Evolutionary conservation across 2,888 invertebrate genomes (phyloP), one percentile per base, ranked within the genome.

Genomic region (Itoplectis maculator): DNA sequence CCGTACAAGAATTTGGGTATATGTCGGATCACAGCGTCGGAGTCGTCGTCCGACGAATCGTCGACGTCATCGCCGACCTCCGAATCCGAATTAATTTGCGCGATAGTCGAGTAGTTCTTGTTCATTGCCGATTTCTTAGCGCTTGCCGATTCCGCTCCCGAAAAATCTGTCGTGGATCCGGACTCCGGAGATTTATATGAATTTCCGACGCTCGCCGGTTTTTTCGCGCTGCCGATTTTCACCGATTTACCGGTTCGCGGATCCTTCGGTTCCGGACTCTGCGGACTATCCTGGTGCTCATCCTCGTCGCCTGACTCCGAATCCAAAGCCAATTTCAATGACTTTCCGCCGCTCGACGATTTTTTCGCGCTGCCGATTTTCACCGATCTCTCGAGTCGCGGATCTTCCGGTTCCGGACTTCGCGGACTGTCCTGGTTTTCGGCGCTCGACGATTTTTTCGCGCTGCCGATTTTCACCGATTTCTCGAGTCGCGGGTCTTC

Each of bases 1-100:
- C 66, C 72, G 73, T 85, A 86, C 11, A 87, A 51, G 37, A 84
- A 87, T 49, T 23, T 54, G 4, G 86, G 86, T 23, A 86, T 45
- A n/a, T 56, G 8, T 8, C 20, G 5, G 7, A 15, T 79, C n/a
- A 47, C 35, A 7, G 80, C 69, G 29, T 11, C 51, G 35, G 75
- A 15, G 29, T 73, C 29, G 29, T 82, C 70, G 35, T 59, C 2
- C 29, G 72, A 20, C 7, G n/a, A n/a, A n/a, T n/a, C n/a, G n/a
- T 63, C 42, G 5, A 59, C 68, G 5, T 7, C 35, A 3, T 63
- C 42, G 13, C 61, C 61, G n/a, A 9, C n/a, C 5, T 70, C 69
- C 18, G 69, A 61, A 7, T 72, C 73, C 47, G 73, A 61, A 37
- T 59, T 49, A 4, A 47, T n/a, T 0, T 61, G 49, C 18, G 42